Percentiles rank a stretch among this genome's conserved stretches.
Conservation (phyloP, 2,888 invertebrate species). For the Tetropium fuscum region DNA sequence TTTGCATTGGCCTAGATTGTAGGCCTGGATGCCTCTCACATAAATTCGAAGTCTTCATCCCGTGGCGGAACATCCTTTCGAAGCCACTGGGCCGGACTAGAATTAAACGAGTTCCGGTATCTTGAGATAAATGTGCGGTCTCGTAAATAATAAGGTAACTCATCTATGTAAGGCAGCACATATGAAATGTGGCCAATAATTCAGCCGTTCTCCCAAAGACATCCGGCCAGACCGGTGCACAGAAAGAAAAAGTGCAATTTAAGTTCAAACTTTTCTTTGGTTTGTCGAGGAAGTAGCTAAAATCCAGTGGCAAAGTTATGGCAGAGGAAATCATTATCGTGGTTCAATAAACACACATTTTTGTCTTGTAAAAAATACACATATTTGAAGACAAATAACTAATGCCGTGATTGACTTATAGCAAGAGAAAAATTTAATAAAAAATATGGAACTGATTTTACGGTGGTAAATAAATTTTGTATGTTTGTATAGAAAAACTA, state of each 20-base stretch:
- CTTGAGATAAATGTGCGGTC: slow-evolving; percentile 54
- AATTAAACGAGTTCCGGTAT: slow-evolving; percentile 57
- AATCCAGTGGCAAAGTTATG: too few species aligned
- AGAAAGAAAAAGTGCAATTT: slow-evolving; percentile 32
- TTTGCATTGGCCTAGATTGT: slow-evolving; percentile 56
- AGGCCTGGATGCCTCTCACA: slow-evolving; percentile 48
- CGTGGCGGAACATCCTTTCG: slow-evolving; percentile 51
- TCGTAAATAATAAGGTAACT: slow-evolving; percentile 52
- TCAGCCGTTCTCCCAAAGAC: slow-evolving; percentile 34
- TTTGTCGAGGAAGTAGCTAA: too few species aligned
- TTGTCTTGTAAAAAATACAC: too few species aligned
- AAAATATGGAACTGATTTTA: too few species aligned
- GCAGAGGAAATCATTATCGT: too few species aligned
- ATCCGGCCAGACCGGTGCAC: slow-evolving; percentile 9
- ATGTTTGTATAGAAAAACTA: too few species aligned
- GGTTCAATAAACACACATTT: too few species aligned
- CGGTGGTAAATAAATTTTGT: too few species aligned
- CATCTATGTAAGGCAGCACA: slow-evolving; percentile 51
- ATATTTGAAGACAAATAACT: too few species aligned
- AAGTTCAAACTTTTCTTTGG: slow-evolving; percentile 27
- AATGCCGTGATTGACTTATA: too few species aligned
- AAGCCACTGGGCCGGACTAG: slow-evolving; percentile 52
- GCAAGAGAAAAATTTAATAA: too few species aligned
- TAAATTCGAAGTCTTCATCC: slow-evolving; percentile 55
- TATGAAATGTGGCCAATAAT: slow-evolving; percentile 50